phyloP scores from a whole-genome alignment of 2,888 invertebrate species.

The Lycophotia porphyrea region DNA sequence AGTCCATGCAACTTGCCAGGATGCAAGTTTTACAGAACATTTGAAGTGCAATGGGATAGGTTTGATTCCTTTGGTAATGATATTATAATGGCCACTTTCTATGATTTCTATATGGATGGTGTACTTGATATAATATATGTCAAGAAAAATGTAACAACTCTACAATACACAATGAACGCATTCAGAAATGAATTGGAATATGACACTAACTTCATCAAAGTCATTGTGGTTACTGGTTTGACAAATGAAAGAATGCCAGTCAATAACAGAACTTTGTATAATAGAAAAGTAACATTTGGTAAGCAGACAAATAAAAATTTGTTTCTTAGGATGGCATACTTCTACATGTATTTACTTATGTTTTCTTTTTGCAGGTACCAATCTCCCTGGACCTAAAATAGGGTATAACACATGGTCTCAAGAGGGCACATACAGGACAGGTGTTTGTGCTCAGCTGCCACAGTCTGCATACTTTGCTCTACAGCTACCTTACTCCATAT shows the following conservation, averaged over 20 bases:
- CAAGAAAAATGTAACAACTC: constrained; percentile 87
- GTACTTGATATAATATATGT: constrained; percentile 97
- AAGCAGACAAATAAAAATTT: constrained; percentile 61
- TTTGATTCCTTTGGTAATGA: constrained; percentile 93
- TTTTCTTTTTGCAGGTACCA: constrained; percentile 90
- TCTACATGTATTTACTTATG: neutral
- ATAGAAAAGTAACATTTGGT: constrained; percentile 95
- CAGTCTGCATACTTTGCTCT: constrained; percentile 98
- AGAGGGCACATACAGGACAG: constrained; percentile 94
- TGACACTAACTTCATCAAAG: constrained; percentile 98
- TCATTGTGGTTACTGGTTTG: constrained; percentile 96
- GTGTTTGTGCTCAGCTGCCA: constrained; percentile 96
- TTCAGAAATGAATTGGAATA: constrained; percentile 97
- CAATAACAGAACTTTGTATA: constrained; percentile 93
- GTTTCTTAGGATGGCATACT: neutral
- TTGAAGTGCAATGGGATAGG: constrained; percentile 94
- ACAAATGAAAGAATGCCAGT: constrained; percentile 93
- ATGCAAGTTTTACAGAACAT: constrained; percentile 93
- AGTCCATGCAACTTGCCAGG: constrained; percentile 92
- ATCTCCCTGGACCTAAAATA: constrained; percentile 97
- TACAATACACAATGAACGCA: constrained; percentile 92
- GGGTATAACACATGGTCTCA: constrained; percentile 97
- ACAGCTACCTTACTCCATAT: constrained; percentile 98
- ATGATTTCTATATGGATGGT: constrained; percentile 98
- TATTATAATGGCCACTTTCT: constrained; percentile 96